A percentile compares a stretch with the other conserved stretches of the same genome.
These are phyloP conservation scores for Platycercus adscitus DNA, from an alignment of 2,113 vertebrate genomes.

Conservation along the genomic window DNA sequence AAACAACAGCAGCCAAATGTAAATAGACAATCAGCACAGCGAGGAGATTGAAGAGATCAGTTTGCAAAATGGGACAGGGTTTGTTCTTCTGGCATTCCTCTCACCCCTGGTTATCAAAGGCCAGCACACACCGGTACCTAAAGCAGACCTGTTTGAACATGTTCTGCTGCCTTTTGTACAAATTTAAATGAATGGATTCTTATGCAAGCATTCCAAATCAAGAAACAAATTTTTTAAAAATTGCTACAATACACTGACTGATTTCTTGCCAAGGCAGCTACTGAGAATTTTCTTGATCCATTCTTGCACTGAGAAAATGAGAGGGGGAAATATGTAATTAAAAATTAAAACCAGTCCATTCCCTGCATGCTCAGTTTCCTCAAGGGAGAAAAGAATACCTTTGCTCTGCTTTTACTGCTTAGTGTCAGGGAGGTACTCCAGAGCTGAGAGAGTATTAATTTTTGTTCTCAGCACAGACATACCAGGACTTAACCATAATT, in stretches of 20 bases:
- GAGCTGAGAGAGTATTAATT: conserved; percentile 35
- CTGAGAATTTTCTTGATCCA: conserved; percentile 60
- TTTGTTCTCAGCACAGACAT: conserved; percentile 40
- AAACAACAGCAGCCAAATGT: conserved; percentile 55
- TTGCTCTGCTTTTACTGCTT: conserved; percentile 48
- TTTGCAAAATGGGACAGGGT: conserved; percentile 46
- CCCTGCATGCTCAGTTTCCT: background rate
- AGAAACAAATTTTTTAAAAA: conserved; percentile 82
- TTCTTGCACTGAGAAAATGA: conserved; percentile 55
- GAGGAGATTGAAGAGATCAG: conserved; percentile 37
- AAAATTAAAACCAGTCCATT: conserved; percentile 58
- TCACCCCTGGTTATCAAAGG: conserved; percentile 56
- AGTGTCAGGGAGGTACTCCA: conserved; percentile 35
- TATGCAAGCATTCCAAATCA: conserved; percentile 78
- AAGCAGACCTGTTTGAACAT: conserved; percentile 80
- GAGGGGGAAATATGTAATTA: conserved; percentile 60
- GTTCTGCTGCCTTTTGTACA: conserved; percentile 80
- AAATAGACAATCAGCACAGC: conserved; percentile 47
- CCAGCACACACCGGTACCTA: conserved; percentile 52
- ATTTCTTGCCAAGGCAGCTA: conserved; percentile 77
- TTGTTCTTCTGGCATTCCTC: conserved; percentile 52
- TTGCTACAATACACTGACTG: conserved; percentile 78
- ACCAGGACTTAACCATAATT: conserved; percentile 26
- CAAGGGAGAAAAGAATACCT: background rate
- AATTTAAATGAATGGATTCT: conserved; percentile 76